A percentile compares a stretch with the other conserved stretches of the same genome.
Evolutionary conservation across 2,113 vertebrate genomes (phyloP).

Genomic region (Elaphurus davidianus): DNA sequence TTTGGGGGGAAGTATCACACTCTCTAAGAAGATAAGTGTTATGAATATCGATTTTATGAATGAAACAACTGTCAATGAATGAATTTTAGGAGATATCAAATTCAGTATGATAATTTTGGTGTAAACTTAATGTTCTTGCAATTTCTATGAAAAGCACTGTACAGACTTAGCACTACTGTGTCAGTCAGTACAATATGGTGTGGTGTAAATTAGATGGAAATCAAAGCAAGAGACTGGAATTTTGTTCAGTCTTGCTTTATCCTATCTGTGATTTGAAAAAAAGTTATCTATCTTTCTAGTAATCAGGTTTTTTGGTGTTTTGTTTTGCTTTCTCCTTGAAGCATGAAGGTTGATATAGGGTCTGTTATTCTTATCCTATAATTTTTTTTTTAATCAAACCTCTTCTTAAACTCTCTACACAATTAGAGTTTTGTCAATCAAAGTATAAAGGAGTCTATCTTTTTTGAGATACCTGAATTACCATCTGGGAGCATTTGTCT

Average conservation of each 20-base stretch:
- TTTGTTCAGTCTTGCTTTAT: not conserved
- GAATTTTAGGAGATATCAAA: not conserved
- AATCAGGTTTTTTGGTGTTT: not conserved
- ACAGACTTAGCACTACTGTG: not conserved
- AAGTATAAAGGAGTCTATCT: not conserved
- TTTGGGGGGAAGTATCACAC: not conserved
- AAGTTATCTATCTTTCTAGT: not conserved
- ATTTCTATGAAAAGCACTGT: not conserved
- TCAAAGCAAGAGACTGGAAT: not conserved
- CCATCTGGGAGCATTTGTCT: not conserved
- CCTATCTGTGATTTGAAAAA: not conserved
- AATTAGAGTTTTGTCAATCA: not conserved
- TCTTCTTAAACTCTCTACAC: not conserved
- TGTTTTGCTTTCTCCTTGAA: not conserved
- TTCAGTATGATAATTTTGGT: not conserved
- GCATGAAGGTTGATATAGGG: not conserved
- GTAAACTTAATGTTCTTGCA: not conserved
- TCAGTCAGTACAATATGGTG: not conserved
- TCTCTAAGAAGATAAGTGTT: not conserved
- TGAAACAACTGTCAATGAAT: not conserved
- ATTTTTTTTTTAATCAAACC: not conserved
- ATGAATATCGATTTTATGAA: not conserved
- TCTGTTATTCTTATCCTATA: not conserved
- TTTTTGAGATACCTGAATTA: not conserved
- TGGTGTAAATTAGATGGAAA: not conserved